These are phyloP conservation scores for Tinamus guttatus DNA, from an alignment of 2,113 vertebrate species.

Conservation along the genomic window DNA sequence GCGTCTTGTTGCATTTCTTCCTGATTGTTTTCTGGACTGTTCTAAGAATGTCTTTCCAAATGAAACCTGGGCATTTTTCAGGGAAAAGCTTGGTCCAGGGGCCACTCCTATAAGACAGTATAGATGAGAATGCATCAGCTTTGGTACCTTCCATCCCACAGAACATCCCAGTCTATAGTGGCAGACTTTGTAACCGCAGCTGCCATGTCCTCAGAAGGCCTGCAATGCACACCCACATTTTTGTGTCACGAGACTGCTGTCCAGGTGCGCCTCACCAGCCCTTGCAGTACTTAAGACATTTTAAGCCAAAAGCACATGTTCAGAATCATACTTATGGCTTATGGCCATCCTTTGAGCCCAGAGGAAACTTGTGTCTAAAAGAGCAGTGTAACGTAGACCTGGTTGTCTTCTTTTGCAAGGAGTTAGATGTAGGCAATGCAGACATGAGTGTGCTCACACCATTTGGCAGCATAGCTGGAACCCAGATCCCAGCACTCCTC, in stretches of 20 bases:
- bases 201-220: fast-evolving
- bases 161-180: background rate
- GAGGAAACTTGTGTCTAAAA: background rate
- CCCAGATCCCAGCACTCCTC: background rate
- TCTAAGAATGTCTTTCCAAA: background rate
- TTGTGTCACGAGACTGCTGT: fast-evolving
- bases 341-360: background rate
- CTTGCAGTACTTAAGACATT: background rate
- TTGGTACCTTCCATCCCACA: background rate
- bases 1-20: background rate
- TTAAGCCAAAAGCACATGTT: background rate
- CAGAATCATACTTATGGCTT: background rate
- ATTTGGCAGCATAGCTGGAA: background rate
- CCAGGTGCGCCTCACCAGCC: background rate
- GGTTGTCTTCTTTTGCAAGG: background rate
- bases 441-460: fast-evolving
- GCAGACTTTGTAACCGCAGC: background rate
- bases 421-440: background rate
- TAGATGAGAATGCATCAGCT: background rate
- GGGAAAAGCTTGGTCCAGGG: background rate
- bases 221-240: background rate
- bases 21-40: background rate
- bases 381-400: background rate
- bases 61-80: background rate
- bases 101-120: background rate